Evolutionary conservation across 2,797 vertebrate genomes (phyloP), one percentile per base, ranked within the genome.

Genomic region (Cyclura pinguis): DNA sequence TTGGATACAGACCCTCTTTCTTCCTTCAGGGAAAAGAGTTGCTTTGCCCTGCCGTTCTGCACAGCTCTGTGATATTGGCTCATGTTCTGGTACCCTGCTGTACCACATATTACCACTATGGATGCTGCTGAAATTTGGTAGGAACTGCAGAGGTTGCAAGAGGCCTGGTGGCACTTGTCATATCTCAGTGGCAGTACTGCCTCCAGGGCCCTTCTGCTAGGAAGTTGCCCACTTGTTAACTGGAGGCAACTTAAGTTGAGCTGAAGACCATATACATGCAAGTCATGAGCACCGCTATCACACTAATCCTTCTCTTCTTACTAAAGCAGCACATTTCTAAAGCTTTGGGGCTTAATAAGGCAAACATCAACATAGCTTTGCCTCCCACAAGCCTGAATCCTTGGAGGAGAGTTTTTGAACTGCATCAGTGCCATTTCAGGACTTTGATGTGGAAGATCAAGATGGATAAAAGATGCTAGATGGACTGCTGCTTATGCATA

Each of bases 401-500:
- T 22, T 55, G 27, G 59, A 77, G 72, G 42, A 83, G 1, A 6
- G 13, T 38, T 83, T 78, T 67, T 83, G 27, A 35, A 50, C 64
- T 24, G 27, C 42, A 73, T 72, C 55, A 13, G 4, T 73, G 35
- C 52, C 16, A 38, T 35, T 24, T n/a, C 0, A 29, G 14, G 50
- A 4, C 27, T 59, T 84, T 72, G n/a, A 83, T 89, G 73, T 22
- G 27, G 50, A 69, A 69, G 82, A 52, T 59, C 38, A 80, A 73
- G 72, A n/a, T 77, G 47, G 38, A 85, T 22, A 22, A 62, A 72
- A 50, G 57, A n/a, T 86, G 22, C 64, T 76, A 62, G 57, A 82
- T 38, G 59, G 86, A 82, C 76, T n/a, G 18, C 27, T 59, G 7
- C 35, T 80, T 89, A 62, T 27, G 10, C 72, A 67, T 90, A 87